phyloP scores from a whole-genome alignment of 2,797 vertebrate genomes.

The Luscinia megarhynchos region DNA sequence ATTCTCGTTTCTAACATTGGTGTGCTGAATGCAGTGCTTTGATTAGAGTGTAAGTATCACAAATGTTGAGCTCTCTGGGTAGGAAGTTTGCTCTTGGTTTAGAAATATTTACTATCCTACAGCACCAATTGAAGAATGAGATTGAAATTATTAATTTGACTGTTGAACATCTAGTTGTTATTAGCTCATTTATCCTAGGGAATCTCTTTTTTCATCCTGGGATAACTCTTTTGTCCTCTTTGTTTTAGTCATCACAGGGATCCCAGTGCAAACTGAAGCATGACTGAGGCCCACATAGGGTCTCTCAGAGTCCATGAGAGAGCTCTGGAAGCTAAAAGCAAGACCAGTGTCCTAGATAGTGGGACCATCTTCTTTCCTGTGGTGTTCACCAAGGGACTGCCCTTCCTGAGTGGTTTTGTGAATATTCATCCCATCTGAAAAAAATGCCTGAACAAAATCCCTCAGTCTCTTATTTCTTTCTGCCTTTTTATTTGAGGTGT shows the following conservation, averaged over 20 bases:
- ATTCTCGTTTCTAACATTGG: neutral
- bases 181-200: neutral
- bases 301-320: neutral
- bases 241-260: neutral
- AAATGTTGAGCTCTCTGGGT: neutral
- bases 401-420: neutral
- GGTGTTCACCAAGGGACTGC: neutral
- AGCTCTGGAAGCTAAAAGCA: neutral
- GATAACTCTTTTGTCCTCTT: neutral
- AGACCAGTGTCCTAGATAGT: neutral
- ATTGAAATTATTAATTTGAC: neutral
- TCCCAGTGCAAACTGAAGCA: neutral
- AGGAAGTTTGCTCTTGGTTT: neutral
- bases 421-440: neutral
- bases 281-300: neutral
- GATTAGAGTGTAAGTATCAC: neutral
- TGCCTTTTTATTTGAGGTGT: neutral
- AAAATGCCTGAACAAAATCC: neutral
- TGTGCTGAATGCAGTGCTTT: neutral
- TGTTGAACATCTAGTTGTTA: neutral
- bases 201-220: neutral
- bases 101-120: neutral
- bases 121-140: neutral
- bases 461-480: neutral
- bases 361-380: neutral